Base-by-base conservation (phyloP, 2,888 invertebrate species). In the Marronus borbonicus region DNA sequence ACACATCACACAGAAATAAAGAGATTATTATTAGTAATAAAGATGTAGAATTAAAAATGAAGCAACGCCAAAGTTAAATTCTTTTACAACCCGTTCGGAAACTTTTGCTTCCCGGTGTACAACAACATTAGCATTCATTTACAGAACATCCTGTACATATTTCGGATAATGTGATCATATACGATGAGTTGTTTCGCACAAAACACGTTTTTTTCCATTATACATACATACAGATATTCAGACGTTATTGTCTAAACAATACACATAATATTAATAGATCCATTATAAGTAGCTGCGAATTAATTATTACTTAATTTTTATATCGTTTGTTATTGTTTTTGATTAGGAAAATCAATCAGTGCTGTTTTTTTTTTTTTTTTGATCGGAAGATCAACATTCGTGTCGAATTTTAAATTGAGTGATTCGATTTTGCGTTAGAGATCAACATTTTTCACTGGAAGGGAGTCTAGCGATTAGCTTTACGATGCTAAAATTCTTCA, bases 221-320 rank as follows among this genome's bases (percentile, higher is more conserved):
- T 36, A 72, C 72, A 58, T 36, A 72, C 68, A 72, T 39, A 72
- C 55, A 55, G 20, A 55, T 72, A 72, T 58, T 58, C 72, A 72
- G 50, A 72, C 72, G 55, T 55, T 70, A 72, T 72, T 44, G 39
- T 36, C 72, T 72, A 72, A 72, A 72, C 24, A 36, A 72, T 70
- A 70, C 24, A 72, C 58, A 39, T 72, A 31, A 31, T 31, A 72
- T 58, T 58, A 72, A 44, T 20, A 31, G 58, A 14, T 36, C n/a
- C 55, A 55, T 44, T 72, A 72, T 72, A 58, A 72, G 36, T 39
- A 72, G 72, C 58, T 50, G 55, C 17, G 70, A 58, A 58, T 58
- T 14, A 55, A 17, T 55, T 52, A 52, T 52, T 55, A 55, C 52
- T 55, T 52, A 52, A 31, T 31, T 44, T 44, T 7, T 44, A 8